Conservation (phyloP, 2,113 vertebrate genomes). For the Cynocephalus volans region DNA sequence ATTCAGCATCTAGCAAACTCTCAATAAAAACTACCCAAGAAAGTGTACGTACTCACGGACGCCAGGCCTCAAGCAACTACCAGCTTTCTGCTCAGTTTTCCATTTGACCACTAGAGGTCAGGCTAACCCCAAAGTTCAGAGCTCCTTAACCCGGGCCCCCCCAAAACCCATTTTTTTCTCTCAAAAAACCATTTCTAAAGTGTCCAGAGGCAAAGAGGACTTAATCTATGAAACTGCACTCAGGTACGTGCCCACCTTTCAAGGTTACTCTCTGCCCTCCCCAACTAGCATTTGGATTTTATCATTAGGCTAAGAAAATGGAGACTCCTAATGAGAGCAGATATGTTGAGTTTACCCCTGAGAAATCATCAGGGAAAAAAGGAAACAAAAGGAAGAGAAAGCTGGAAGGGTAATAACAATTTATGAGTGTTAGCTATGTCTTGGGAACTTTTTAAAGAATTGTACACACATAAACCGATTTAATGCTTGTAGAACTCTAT, state of each 20-base stretch:
- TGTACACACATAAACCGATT: background rate
- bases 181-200: background rate
- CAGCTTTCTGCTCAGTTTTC: slow-evolving; percentile 24
- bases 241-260: too few species aligned
- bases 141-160: rapidly evolving
- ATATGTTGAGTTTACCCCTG: background rate
- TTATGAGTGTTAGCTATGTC: background rate
- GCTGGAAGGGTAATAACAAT: background rate
- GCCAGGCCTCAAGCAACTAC: too few species aligned
- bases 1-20: background rate
- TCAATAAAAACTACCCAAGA: background rate
- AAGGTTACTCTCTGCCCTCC: background rate
- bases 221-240: background rate
- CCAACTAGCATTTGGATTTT: background rate
- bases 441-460: background rate
- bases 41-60: too few species aligned
- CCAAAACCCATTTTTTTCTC: too few species aligned
- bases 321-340: background rate
- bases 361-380: background rate
- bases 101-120: slow-evolving; percentile 86
- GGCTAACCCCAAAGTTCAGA: slow-evolving; percentile 74
- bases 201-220: background rate
- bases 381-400: background rate
- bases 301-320: background rate
- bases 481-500: background rate